Base-by-base conservation (phyloP, 2,888 invertebrate species). In the Spilarctia lutea region DNA sequence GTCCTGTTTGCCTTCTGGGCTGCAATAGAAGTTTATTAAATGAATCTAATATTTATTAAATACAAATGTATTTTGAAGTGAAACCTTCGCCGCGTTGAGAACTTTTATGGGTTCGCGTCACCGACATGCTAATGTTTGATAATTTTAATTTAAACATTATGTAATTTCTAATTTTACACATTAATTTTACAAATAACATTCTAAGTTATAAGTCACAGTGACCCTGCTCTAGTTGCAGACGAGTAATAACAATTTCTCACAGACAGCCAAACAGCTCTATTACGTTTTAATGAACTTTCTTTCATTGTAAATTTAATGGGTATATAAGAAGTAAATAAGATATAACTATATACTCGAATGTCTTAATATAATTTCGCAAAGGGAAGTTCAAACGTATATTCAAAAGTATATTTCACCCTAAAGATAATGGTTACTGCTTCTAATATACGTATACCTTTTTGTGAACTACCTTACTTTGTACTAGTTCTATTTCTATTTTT, bases 161-260 rank as follows among this genome's bases (percentile, higher is more conserved):
- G n/a, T n/a, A n/a, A n/a, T n/a, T n/a, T n/a, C n/a, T n/a, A n/a
- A n/a, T n/a, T n/a, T n/a, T n/a, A n/a, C n/a, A n/a, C n/a, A n/a
- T n/a, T n/a, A n/a, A n/a, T n/a, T n/a, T n/a, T n/a, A n/a, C n/a
- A n/a, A n/a, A n/a, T n/a, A n/a, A 16, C 56, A 69, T 79, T 67
- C 42, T 60, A 30, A 52, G 75, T n/a, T n/a, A n/a, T n/a, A n/a
- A n/a, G n/a, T n/a, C n/a, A n/a, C n/a, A 88, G 86, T 91, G 88
- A 91, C 91, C 91, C 87, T 90, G 91, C 84, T 84, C 91, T 80
- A 89, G 84, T 84, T 89, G 33, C 24, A 71, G 73, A 80, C 77
- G 71, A 82, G 80, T 84, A 83, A 78, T 79, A 72, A 68, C 75
- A 75, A 56, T 56, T 77, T 78, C 73, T 73, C 77, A 71, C 69